A percentile compares a stretch with the other conserved stretches of the same genome.
phyloP scores from a whole-genome alignment of 1,140 invertebrate species.

The Papilio helenus region DNA sequence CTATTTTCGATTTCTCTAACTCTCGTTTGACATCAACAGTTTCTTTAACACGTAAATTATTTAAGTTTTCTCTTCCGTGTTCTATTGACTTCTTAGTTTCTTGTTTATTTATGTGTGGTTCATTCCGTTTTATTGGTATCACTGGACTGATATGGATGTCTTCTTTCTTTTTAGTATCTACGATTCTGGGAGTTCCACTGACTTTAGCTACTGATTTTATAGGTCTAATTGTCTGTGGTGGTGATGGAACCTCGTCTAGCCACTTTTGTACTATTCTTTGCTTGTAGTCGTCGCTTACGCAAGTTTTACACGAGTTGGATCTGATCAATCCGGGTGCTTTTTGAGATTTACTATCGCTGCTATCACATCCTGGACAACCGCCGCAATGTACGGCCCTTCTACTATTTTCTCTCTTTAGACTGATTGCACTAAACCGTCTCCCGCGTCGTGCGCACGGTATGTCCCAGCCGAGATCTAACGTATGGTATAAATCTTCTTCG shows the following conservation, averaged over 20 bases:
- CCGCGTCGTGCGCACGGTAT: slow-evolving; percentile 74
- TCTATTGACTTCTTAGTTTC: slow-evolving; percentile 50
- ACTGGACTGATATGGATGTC: slow-evolving; percentile 47
- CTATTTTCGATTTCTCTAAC: slow-evolving; percentile 52
- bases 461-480: slow-evolving; percentile 78
- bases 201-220: slow-evolving; percentile 77
- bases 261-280: slow-evolving; percentile 85
- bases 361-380: slow-evolving; percentile 87
- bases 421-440: slow-evolving; percentile 76
- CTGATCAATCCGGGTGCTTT: slow-evolving; percentile 59
- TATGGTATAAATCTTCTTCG: slow-evolving; percentile 87
- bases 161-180: slow-evolving; percentile 66
- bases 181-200: slow-evolving; percentile 72
- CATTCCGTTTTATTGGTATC: slow-evolving; percentile 23
- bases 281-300: slow-evolving; percentile 83
- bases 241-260: slow-evolving; percentile 88
- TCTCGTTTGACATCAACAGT: slow-evolving; percentile 43
- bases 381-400: slow-evolving; percentile 81
- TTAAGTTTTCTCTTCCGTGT: slow-evolving; percentile 47
- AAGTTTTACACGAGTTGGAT: slow-evolving; percentile 82
- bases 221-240: slow-evolving; percentile 53
- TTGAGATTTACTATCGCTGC: slow-evolving; percentile 61
- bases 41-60: slow-evolving; percentile 41
- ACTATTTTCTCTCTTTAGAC: slow-evolving; percentile 84
- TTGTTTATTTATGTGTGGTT: slow-evolving; percentile 52